Conservation (phyloP, 1,140 invertebrate species). For the Macrobrachium nipponense region DNA sequence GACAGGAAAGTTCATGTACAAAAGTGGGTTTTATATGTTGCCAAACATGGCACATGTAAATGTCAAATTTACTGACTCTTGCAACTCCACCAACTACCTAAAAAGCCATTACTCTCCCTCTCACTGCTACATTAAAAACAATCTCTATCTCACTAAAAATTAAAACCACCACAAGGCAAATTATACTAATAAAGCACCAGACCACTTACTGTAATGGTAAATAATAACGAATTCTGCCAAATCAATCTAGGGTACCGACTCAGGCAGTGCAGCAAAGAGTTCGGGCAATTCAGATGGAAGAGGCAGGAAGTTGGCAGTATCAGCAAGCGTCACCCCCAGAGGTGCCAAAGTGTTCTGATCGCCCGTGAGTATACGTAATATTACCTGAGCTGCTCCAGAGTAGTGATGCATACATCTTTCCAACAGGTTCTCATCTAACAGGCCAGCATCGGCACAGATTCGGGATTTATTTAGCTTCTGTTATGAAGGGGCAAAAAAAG, state of each 20-base stretch:
- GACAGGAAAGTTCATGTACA: too few relatives aligned
- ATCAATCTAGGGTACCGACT: conserved; percentile 96
- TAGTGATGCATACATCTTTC: conserved; percentile 87
- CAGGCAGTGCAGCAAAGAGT: conserved; percentile 88
- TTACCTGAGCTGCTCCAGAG: conserved; percentile 82
- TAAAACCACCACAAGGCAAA: conserved; percentile 41
- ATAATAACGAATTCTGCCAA: conserved; percentile 94
- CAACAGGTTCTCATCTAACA: conserved; percentile 85
- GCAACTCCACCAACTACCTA: too few relatives aligned
- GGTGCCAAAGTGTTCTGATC: conserved; percentile 32
- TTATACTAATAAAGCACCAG: conserved; percentile 2
- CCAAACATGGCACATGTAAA: too few relatives aligned
- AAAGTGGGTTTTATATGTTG: too few relatives aligned
- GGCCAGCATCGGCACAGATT: conserved; percentile 87
- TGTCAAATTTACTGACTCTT: too few relatives aligned
- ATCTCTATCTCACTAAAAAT: not conserved
- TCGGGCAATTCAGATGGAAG: conserved; percentile 63
- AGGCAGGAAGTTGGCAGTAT: conserved; percentile 66
- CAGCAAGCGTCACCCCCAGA: conserved; percentile 61
- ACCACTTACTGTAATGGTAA: conserved; percentile 90
- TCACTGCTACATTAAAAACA: too few relatives aligned
- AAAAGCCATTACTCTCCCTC: too few relatives aligned
- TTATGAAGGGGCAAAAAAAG: conserved; percentile 16
- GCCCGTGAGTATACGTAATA: conserved; percentile 69
- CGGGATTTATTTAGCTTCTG: conserved; percentile 75